A percentile compares a stretch with the other conserved stretches of the same genome.
phyloP scores from a whole-genome alignment of 2,797 vertebrate species.

The Enteromius treurensis region DNA sequence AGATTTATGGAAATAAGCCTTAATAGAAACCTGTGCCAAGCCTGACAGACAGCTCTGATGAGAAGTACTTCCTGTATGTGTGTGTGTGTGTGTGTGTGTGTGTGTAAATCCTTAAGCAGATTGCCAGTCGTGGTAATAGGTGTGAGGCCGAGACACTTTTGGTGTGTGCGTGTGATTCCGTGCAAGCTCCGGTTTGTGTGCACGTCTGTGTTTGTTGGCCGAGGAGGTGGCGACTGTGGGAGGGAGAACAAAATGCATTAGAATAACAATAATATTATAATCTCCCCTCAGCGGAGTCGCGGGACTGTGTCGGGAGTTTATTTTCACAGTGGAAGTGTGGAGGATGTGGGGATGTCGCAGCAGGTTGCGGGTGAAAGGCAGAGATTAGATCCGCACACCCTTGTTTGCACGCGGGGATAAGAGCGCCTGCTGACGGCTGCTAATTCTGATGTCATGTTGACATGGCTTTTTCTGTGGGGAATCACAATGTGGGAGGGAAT shows the following conservation, averaged over 20 bases:
- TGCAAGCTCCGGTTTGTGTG: conserved; percentile 13
- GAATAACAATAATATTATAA: conserved; percentile 70
- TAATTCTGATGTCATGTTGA: conserved; percentile 66
- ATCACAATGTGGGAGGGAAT: conserved; percentile 52
- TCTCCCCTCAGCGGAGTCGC: conserved; percentile 57
- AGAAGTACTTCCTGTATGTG: conserved; percentile 45
- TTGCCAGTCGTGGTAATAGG: conserved; percentile 15
- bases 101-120: conserved; percentile 10
- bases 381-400: conserved; percentile 68
- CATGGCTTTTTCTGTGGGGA: conserved; percentile 55
- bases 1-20: conserved; percentile 78
- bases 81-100: background rate
- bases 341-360: conserved; percentile 39
- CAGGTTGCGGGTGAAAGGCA: conserved; percentile 60
- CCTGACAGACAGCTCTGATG: conserved; percentile 72
- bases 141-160: conserved; percentile 40
- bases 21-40: conserved; percentile 68
- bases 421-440: conserved; percentile 52
- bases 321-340: conserved; percentile 64
- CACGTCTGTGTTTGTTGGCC: conserved; percentile 32
- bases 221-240: conserved; percentile 51
- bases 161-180: conserved; percentile 30
- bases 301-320: conserved; percentile 63
- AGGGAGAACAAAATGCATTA: conserved; percentile 63
- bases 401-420: conserved; percentile 71